Evolutionary conservation across 2,888 invertebrate species (phyloP).

Genomic region (Nineta flava): DNA sequence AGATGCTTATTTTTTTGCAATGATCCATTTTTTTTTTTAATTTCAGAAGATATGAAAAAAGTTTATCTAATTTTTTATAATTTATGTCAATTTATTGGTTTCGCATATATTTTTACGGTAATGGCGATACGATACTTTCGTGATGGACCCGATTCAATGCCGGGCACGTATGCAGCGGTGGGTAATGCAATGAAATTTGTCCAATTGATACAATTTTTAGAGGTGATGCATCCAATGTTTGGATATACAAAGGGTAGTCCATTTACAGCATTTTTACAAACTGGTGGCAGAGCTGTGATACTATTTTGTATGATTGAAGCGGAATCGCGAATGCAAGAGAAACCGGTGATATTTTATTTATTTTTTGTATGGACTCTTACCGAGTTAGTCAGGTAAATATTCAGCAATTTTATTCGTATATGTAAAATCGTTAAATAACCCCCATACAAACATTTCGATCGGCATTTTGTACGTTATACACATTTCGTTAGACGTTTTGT

Average conservation of each 20-base stretch:
- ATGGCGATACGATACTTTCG: slow-evolving; percentile 59
- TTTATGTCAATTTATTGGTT: slow-evolving; percentile 77
- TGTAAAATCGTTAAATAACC: too few relatives aligned
- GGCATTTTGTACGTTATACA: too few relatives aligned
- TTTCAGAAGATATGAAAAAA: slow-evolving; percentile 60
- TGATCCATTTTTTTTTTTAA: slow-evolving; percentile 7
- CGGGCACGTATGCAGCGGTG: slow-evolving; percentile 53
- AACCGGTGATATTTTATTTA: slow-evolving; percentile 77
- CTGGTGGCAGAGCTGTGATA: slow-evolving; percentile 60
- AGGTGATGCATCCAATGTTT: slow-evolving; percentile 77
- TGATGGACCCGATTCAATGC: slow-evolving; percentile 54
- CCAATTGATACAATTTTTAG: slow-evolving; percentile 68
- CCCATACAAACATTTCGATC: too few relatives aligned
- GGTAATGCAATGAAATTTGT: slow-evolving; percentile 66
- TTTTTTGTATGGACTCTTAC: slow-evolving; percentile 68
- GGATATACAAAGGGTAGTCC: slow-evolving; percentile 71
- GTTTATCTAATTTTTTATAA: slow-evolving; percentile 82
- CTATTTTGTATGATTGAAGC: slow-evolving; percentile 70
- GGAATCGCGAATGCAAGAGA: slow-evolving; percentile 73
- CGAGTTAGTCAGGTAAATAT: slow-evolving; percentile 60
- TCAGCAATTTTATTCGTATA: slow-evolving; percentile 10
- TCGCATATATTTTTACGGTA: slow-evolving; percentile 55
- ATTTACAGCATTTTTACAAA: slow-evolving; percentile 60
- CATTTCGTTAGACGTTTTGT: too few relatives aligned
- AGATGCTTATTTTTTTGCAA: slow-evolving; percentile 2